These are phyloP conservation scores for Thymelicus acteon DNA, from an alignment of 2,888 invertebrate species.

Conservation along the genomic window DNA sequence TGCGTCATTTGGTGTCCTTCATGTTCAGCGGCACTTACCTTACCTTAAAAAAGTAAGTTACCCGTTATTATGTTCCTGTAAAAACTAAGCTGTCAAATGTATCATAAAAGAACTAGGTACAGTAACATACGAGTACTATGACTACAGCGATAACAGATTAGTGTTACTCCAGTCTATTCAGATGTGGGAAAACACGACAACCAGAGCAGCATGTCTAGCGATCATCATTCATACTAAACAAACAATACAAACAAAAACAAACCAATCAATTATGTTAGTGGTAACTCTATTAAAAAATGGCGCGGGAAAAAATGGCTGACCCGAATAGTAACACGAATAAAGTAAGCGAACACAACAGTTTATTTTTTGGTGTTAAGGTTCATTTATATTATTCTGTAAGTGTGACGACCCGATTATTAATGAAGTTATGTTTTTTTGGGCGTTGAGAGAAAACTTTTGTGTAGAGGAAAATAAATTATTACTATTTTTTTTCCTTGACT, in stretches of 20 bases:
- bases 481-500: too few relatives aligned
- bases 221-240: constrained; percentile 36
- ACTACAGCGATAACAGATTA: constrained; percentile 17
- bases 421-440: constrained; percentile 2
- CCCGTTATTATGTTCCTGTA: too few relatives aligned
- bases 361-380: constrained; percentile 45
- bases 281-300: constrained; percentile 41
- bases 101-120: background rate
- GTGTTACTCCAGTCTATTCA: constrained; percentile 14
- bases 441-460: background rate
- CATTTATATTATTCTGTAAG: background rate
- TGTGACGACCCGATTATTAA: background rate
- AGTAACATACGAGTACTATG: constrained; percentile 4
- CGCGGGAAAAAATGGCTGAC: constrained; percentile 40
- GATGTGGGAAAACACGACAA: constrained; percentile 35
- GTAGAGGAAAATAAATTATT: too few relatives aligned
- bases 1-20: too few relatives aligned
- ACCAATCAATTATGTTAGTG: constrained; percentile 40
- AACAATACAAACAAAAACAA: constrained; percentile 33
- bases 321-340: constrained; percentile 54
- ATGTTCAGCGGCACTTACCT: too few relatives aligned
- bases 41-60: too few relatives aligned
- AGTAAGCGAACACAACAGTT: constrained; percentile 54
- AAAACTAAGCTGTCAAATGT: background rate
- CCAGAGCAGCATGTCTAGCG: constrained; percentile 28